Evolutionary conservation across 2,888 invertebrate species (phyloP), one percentile per base, ranked within the genome.

Genomic region (Hirtodrosophila trivittata): DNA sequence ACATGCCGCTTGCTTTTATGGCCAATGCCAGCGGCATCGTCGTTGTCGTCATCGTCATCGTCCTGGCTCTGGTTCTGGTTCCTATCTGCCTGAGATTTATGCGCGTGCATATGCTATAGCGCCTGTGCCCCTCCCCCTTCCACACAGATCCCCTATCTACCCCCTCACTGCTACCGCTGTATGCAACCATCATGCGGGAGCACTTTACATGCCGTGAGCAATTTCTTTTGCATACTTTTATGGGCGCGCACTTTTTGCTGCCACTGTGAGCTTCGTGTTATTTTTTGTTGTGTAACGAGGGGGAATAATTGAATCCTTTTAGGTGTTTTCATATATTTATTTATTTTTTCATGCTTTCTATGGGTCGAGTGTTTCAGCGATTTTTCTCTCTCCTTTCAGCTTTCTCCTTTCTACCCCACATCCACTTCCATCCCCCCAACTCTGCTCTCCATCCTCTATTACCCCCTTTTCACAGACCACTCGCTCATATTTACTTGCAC

Each of bases 251-350:
- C 73, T 75, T 72, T 75, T 71, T 77, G 65, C 81, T 50, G 43
- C 32, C 10, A 37, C 33, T 33, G 47, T 8, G 59, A 37, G 41
- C 16, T 9, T 39, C 39, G 16, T 49, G 60, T 70, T 84, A 50
- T 69, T 73, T 64, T 70, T 80, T 75, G 75, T 63, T 82, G 85
- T 76, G 83, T 86, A 86, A 83, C 83, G 86, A 83, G 85, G 78
- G 78, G 78, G 82, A 84, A 83, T 86, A 83, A 83, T 84, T 83
- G 85, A 83, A 83, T 83, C 85, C 83, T 81, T 83, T 83, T 86
- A 83, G 85, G 86, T 86, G 82, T 86, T 86, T 83, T 70, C 82
- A 81, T 73, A 74, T 81, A 83, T 81, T 62, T 83, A 70, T 70
- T 69, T 66, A 66, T 66, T 67, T 72, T 51, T 75, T 59, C 55